These are phyloP conservation scores for Anguilla obscura DNA, from an alignment of 2,797 vertebrate species.

Conservation along the genomic window DNA sequence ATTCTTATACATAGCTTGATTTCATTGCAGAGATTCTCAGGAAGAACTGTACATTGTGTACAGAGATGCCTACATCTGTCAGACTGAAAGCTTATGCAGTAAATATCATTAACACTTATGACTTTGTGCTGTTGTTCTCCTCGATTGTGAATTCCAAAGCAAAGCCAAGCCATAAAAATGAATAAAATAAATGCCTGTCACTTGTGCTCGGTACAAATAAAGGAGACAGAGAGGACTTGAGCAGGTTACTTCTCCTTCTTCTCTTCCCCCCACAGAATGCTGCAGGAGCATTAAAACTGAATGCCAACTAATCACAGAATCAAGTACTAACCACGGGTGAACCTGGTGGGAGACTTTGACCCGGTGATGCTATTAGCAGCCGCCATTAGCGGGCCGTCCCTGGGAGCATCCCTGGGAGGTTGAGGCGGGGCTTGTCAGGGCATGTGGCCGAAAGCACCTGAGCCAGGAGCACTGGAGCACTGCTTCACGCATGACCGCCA, in stretches of 20 bases:
- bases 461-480: not conserved
- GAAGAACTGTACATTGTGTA: not conserved
- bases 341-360: constrained; percentile 23
- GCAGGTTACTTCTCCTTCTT: not conserved
- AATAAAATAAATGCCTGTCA: not conserved
- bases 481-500: not conserved
- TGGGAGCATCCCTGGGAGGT: not conserved
- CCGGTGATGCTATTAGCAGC: constrained; percentile 36
- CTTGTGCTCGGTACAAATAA: not conserved
- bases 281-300: not conserved
- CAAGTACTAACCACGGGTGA: constrained; percentile 10
- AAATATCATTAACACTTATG: not conserved
- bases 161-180: not conserved
- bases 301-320: constrained; percentile 36
- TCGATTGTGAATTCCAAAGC: constrained; percentile 4
- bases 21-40: not conserved
- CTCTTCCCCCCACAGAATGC: not conserved
- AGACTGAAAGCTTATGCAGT: not conserved
- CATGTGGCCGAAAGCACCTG: not conserved
- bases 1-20: not conserved
- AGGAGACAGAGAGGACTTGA: not conserved
- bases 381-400: not conserved
- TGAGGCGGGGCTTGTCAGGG: not conserved
- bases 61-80: not conserved
- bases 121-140: not conserved